These are phyloP conservation scores for Microcebus griseorufus DNA, from an alignment of 2,113 vertebrate genomes.

Conservation along the genomic window DNA sequence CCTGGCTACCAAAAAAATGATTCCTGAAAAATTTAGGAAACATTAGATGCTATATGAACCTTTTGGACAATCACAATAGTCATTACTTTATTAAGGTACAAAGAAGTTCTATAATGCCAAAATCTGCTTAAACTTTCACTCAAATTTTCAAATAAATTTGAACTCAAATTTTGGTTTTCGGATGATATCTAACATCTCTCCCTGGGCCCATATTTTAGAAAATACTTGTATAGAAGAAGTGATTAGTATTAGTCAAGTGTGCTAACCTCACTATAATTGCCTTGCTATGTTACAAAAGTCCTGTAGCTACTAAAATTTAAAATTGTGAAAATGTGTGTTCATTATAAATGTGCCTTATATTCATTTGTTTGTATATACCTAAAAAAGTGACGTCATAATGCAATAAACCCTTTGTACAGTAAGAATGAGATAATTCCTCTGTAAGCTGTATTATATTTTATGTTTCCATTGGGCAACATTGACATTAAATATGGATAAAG, in stretches of 20 bases:
- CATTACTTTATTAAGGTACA: background rate
- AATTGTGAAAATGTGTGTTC: background rate
- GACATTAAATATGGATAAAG: slow-evolving; percentile 56
- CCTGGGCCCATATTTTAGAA: background rate
- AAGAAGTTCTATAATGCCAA: background rate
- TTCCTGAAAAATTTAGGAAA: background rate
- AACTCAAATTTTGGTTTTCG: background rate
- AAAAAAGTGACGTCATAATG: background rate
- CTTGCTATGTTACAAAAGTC: background rate
- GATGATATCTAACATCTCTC: background rate
- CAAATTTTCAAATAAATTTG: background rate
- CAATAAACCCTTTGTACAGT: background rate
- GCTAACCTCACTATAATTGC: background rate
- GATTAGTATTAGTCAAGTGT: background rate
- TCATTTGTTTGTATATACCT: background rate
- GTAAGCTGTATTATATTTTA: background rate
- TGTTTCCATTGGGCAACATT: background rate
- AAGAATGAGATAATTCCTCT: background rate
- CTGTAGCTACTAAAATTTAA: background rate
- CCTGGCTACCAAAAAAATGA: background rate
- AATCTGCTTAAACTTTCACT: background rate
- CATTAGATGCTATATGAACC: background rate
- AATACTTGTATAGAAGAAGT: background rate
- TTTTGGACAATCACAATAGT: background rate
- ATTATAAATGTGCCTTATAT: background rate